phyloP scores from a whole-genome alignment of 1,140 invertebrate genomes.

The Mercenaria mercenaria region DNA sequence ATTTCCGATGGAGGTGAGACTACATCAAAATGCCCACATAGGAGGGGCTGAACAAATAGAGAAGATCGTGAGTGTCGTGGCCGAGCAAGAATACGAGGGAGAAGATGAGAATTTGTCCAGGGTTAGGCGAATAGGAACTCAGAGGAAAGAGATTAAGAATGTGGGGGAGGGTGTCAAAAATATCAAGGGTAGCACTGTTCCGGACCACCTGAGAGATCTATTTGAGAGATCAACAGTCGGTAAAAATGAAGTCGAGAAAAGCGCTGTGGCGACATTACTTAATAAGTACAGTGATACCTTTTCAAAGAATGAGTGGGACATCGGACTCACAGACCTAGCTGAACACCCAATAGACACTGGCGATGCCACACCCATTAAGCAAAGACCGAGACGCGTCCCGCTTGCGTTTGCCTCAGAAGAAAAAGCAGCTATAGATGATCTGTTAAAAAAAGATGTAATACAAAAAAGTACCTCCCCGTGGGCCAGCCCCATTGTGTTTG shows the following conservation, averaged over 20 bases:
- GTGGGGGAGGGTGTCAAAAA: too few relatives aligned
- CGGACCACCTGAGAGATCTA: neutral
- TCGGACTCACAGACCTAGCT: neutral
- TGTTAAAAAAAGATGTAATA: neutral
- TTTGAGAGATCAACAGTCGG: neutral
- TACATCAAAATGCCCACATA: neutral
- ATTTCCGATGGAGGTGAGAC: neutral
- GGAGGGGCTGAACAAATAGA: conserved; percentile 6
- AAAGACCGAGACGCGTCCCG: neutral
- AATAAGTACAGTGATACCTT: conserved; percentile 14
- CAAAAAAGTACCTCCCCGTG: neutral
- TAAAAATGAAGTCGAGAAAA: neutral
- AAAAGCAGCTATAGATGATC: too few relatives aligned
- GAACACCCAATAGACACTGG: conserved; percentile 36
- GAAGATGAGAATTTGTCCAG: neutral
- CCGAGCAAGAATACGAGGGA: neutral
- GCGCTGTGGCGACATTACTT: neutral
- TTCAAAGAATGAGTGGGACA: conserved; percentile 23
- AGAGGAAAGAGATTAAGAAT: too few relatives aligned
- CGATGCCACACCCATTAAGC: neutral
- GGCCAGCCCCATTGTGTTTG: neutral
- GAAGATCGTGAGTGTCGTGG: neutral
- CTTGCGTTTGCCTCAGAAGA: neutral
- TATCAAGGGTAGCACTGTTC: too few relatives aligned
- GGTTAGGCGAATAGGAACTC: too few relatives aligned